Percentiles rank a stretch among this genome's conserved stretches.
Conservation (phyloP, 2,797 vertebrate genomes). For the Atherinosoma microstoma region DNA sequence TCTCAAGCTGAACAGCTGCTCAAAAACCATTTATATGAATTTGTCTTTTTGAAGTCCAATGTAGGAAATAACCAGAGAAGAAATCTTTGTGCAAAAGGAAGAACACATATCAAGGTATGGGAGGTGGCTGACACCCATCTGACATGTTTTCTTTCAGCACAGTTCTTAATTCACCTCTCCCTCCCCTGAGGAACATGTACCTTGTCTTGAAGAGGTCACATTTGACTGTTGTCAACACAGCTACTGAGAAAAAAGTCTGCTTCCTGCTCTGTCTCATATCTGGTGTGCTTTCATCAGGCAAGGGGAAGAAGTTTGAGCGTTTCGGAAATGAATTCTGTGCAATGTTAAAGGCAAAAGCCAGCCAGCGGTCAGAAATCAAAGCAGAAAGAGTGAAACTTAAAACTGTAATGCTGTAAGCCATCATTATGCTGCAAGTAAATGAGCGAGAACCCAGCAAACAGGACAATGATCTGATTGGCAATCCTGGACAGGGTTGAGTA, state of each 20-base stretch:
- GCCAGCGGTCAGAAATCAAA: slow-evolving; percentile 78
- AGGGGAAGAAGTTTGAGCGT: slow-evolving; percentile 66
- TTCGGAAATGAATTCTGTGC: slow-evolving; percentile 75
- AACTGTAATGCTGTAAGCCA: slow-evolving; percentile 82
- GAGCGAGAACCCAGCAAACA: slow-evolving; percentile 54
- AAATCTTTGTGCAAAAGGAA: slow-evolving; percentile 55
- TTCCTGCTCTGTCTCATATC: slow-evolving; percentile 84
- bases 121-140: slow-evolving; percentile 75
- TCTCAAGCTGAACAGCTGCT: slow-evolving; percentile 63
- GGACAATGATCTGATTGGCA: slow-evolving; percentile 70
- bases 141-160: slow-evolving; percentile 79
- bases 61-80: slow-evolving; percentile 63
- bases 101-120: slow-evolving; percentile 70
- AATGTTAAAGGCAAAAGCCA: slow-evolving; percentile 73
- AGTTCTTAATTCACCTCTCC: slow-evolving; percentile 71
- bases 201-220: slow-evolving; percentile 80
- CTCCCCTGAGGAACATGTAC: slow-evolving; percentile 76
- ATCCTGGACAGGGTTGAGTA: slow-evolving; percentile 48
- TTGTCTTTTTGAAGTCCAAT: slow-evolving; percentile 64
- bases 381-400: slow-evolving; percentile 77
- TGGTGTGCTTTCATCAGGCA: slow-evolving; percentile 78
- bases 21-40: slow-evolving; percentile 46
- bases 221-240: slow-evolving; percentile 83
- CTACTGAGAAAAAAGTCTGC: slow-evolving; percentile 70
- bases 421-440: slow-evolving; percentile 71